Conservation (phyloP, 2,888 invertebrate genomes). For the Eupithecia vulgata region DNA sequence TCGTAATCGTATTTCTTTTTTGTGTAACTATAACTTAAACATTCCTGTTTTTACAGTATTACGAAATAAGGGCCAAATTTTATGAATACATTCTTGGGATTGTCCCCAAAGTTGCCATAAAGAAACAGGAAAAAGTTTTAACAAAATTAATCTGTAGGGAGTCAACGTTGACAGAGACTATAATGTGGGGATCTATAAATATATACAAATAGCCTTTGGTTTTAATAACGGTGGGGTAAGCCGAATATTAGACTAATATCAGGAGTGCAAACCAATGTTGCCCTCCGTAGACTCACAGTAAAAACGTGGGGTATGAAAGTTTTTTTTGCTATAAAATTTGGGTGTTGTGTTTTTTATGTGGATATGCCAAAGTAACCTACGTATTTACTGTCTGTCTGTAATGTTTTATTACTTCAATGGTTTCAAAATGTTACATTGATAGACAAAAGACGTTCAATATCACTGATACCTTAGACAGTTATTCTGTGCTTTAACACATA, state of each 20-base stretch:
- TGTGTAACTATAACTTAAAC: constrained; percentile 18
- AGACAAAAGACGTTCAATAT: neutral
- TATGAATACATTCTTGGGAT: constrained; percentile 20
- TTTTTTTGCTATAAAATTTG: constrained; percentile 68
- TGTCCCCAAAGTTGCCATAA: constrained; percentile 30
- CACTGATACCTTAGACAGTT: neutral
- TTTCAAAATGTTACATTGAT: neutral
- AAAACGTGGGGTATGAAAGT: constrained; percentile 56
- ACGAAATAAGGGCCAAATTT: constrained; percentile 9
- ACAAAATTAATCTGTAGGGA: constrained; percentile 78
- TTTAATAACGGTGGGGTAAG: constrained; percentile 81
- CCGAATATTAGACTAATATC: constrained; percentile 82
- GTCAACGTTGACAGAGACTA: constrained; percentile 68
- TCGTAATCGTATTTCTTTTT: neutral
- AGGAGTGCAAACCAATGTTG: constrained; percentile 82
- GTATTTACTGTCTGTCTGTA: neutral
- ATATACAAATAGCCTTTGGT: constrained; percentile 81
- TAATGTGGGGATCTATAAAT: constrained; percentile 72
- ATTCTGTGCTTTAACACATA: neutral
- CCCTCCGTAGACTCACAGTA: constrained; percentile 57
- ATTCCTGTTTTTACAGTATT: constrained; percentile 17
- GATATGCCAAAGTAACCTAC: constrained; percentile 38
- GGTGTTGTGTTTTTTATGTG: constrained; percentile 51
- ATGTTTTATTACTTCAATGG: neutral
- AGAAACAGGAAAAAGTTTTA: constrained; percentile 71